Evolutionary conservation across 2,888 invertebrate species (phyloP).

Genomic region (Melangyna quadrimaculata): DNA sequence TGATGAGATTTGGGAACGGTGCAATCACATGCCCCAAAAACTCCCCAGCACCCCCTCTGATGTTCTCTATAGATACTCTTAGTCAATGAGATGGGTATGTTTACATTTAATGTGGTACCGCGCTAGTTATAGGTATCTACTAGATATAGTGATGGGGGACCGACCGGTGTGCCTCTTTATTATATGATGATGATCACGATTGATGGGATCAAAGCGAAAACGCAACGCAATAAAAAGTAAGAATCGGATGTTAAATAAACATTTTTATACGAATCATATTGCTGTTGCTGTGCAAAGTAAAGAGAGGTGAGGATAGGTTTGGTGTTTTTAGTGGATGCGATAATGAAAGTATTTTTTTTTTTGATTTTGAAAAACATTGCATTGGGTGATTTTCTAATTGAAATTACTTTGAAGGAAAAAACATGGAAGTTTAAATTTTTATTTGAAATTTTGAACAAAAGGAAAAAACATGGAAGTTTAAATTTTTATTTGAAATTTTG

Average conservation of each 20-base stretch:
- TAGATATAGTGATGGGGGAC: constrained; percentile 23
- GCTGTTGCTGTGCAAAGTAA: constrained; percentile 22
- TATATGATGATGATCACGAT: constrained; percentile 71
- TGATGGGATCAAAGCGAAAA: constrained; percentile 70
- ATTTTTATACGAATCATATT: constrained; percentile 29
- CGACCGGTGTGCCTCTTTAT: constrained; percentile 66
- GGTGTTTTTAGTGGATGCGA: constrained; percentile 27
- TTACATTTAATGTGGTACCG: constrained; percentile 55
- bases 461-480: not conserved
- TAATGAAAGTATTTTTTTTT: constrained; percentile 2
- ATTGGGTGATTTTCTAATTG: not conserved
- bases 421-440: not conserved
- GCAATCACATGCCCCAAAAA: not conserved
- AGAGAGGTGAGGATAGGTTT: constrained; percentile 40
- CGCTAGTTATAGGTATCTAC: not conserved
- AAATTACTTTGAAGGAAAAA: not conserved
- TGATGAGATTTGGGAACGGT: constrained; percentile 38
- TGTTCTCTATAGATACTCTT: not conserved
- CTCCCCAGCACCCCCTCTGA: not conserved
- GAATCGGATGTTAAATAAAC: constrained; percentile 70
- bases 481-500: not conserved
- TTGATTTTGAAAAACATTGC: not conserved
- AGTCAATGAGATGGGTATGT: constrained; percentile 51
- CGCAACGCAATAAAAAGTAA: constrained; percentile 64
- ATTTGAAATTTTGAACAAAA: not conserved